Evolutionary conservation across 2,113 vertebrate genomes (phyloP), one percentile per base, ranked within the genome.

Genomic region (Alces alces): DNA sequence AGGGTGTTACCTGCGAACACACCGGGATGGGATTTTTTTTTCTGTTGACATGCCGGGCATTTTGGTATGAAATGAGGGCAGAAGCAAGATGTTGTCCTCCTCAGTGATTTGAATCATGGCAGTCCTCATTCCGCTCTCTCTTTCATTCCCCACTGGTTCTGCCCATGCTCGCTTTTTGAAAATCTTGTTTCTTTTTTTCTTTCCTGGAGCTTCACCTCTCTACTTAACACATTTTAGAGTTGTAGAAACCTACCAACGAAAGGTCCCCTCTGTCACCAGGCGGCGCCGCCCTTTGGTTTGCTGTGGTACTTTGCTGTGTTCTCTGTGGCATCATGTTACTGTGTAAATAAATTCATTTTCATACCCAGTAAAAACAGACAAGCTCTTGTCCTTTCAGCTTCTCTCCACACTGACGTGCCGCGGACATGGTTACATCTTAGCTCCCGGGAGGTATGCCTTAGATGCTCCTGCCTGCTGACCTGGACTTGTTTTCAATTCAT

Each of bases 291-390:
- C 95, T 98, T 98, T 97, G 98, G 98, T 99, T 99, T 99, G 99
- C 98, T 99, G 99, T 99, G 99, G 99, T 99, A 99, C 98, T 99
- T 99, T 99, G 98, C 99, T 98, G 98, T 99, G 97, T 98, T 98
- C 97, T 99, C 98, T 97, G 98, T 99, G 98, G 98, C 99, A 98
- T 98, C 98, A 97, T 98, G 98, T 99, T 98, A 99, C 98, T 98
- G 92, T 99, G 99, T 99, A 99, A 99, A 99, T 99, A 99, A 99
- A 99, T 89, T 98, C 96, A 96, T 98, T 99, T 99, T 99, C 98
- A 98, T 98, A 98, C 98, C 98, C 98, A 98, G 96, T 97, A 96
- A 91, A 96, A 92, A 58, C 84, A 87, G 66, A 66, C 28, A 6
- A 4, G 36, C 39, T 1, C 16, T 86, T 25, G 55, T 36, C 8